Evolutionary conservation across 2,888 invertebrate genomes (phyloP).

Genomic region (Limnephilus marmoratus): DNA sequence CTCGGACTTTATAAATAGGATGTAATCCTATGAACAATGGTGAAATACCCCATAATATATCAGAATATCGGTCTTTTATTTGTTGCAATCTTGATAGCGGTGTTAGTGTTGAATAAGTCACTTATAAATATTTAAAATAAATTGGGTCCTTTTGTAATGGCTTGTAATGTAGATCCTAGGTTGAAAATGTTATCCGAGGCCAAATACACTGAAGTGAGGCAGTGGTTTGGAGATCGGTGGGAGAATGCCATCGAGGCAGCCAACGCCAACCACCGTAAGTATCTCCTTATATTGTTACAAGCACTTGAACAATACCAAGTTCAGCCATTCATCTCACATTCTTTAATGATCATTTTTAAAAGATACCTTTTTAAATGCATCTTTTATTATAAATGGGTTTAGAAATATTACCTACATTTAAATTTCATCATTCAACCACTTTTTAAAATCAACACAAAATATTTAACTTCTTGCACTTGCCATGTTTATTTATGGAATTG

Average conservation of each 20-base stretch:
- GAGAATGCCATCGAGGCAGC: constrained; percentile 92
- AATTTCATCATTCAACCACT: not conserved
- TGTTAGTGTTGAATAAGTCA: not conserved
- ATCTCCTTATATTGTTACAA: not conserved
- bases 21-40: no score
- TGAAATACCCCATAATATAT: no score
- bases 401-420: not conserved
- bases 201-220: constrained; percentile 83
- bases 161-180: constrained; percentile 82
- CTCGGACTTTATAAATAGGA: no score
- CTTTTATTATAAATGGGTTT: not conserved
- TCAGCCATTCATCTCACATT: not conserved
- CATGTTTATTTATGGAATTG: not conserved
- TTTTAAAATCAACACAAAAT: not conserved
- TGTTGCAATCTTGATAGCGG: no score
- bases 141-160: constrained; percentile 4
- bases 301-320: not conserved
- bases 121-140: not conserved
- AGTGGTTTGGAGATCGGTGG: constrained; percentile 89
- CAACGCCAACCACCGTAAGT: constrained; percentile 52
- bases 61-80: no score
- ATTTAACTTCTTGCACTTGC: not conserved
- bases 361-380: not conserved
- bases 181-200: constrained; percentile 85
- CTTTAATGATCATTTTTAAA: not conserved